phyloP scores from a whole-genome alignment of 2,113 vertebrate genomes.

The Pyxicephalus adspersus region DNA sequence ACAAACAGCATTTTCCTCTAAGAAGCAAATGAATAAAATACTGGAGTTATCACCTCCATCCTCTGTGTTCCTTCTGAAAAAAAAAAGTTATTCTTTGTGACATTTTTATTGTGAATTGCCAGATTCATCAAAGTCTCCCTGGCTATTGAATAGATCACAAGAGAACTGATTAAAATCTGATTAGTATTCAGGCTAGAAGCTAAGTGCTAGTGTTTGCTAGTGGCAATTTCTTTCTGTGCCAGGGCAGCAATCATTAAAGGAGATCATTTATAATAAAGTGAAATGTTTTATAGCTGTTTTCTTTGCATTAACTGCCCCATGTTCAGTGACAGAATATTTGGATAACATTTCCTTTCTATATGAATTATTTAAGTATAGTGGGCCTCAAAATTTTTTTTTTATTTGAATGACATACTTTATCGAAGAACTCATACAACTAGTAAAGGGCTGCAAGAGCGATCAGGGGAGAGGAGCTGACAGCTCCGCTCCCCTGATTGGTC shows the following conservation, averaged over 20 bases:
- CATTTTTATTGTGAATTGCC: conserved; percentile 48
- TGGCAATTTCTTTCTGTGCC: conserved; percentile 40
- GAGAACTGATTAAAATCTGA: conserved; percentile 50
- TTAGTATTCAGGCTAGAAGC: conserved; percentile 46
- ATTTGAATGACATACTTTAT: too few relatives aligned
- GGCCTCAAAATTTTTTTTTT: too few relatives aligned
- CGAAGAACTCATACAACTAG: too few relatives aligned
- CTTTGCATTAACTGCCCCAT: conserved; percentile 7
- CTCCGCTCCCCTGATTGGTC: too few relatives aligned
- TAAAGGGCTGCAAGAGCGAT: too few relatives aligned
- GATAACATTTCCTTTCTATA: too few relatives aligned
- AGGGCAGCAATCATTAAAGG: conserved; percentile 38
- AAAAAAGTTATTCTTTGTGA: conserved; percentile 45
- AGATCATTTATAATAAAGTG: conserved; percentile 26
- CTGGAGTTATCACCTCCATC: conserved; percentile 36
- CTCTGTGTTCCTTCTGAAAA: conserved; percentile 8
- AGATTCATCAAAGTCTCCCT: conserved; percentile 50
- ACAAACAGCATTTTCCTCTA: not conserved
- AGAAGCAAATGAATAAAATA: conserved; percentile 17
- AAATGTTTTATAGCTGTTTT: conserved; percentile 43
- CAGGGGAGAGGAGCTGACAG: too few relatives aligned
- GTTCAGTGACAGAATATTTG: not conserved
- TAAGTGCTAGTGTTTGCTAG: conserved; percentile 42
- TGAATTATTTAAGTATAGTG: too few relatives aligned
- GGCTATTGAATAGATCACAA: conserved; percentile 51